Evolutionary conservation across 2,113 vertebrate genomes (phyloP), one percentile per base, ranked within the genome.

Genomic region (Odocoileus virginianus): DNA sequence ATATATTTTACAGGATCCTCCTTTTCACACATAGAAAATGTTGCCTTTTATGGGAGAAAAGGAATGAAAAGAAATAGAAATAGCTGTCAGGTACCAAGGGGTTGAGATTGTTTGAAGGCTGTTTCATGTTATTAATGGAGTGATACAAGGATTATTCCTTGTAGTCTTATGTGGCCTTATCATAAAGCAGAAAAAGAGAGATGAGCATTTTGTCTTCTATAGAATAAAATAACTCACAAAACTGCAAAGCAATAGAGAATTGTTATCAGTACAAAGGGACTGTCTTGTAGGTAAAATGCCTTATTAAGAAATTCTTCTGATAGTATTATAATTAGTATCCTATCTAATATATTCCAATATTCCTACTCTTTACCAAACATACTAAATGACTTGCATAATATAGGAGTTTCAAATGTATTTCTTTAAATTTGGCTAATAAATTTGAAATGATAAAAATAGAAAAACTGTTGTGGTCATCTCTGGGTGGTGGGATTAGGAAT

Each of bases 281-380:
- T 94, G 67, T 15, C 84, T 97, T 91, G 54, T 6, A 93, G 81
- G 89, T 58, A 95, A 97, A 89, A 94, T 55, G 17, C 57, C 84
- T 95, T 97, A 95, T 67, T 95, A 97, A 96, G 93, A 96, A 96
- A 76, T 33, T n/a, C 54, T 90, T 87, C 54, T 86, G 79, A 94
- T 96, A 82, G 47, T 52, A 64, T 92, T 87, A 71, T 94, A 97
- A 98, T 96, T 95, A 95, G 58, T 21, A 93, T 58, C 14, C 57
- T 5, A 81, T 52, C 79, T 95, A 94, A 87, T 76, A 55, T 40
- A 19, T 92, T 95, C 11, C 64, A 71, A 89, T 97, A 67, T 89
- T 45, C 30, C 17, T n/a, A 36, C 17, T 40, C 33, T 87, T 97
- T 89, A 87, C 14, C 5, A 91, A 52, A 95, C 50, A 74, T 25